Evolutionary conservation across 2,113 vertebrate genomes (phyloP), one percentile per base, ranked within the genome.

Genomic region (Cygnus buccinator): DNA sequence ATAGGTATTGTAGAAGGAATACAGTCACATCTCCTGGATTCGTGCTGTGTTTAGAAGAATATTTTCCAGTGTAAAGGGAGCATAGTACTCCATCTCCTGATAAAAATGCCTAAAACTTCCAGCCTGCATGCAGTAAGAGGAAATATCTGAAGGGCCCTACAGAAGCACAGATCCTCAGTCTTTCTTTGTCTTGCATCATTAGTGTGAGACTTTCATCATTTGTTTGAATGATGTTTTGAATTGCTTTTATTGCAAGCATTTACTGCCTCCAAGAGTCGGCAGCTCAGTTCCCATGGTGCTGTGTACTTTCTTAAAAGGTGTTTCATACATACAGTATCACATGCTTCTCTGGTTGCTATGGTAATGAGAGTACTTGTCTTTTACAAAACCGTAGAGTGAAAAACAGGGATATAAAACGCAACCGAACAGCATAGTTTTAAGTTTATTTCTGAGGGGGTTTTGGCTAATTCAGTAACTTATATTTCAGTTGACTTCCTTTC

Each of bases 281-380:
- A 96, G 33, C 31, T 93, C 54, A 31, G 72, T 95, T 97, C 68
- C 78, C 84, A 87, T 82, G 63, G 83, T 39, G 15, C 35, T 44
- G 20, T 81, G 83, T 81, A 44, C 62, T 72, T 93, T 84, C 65
- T 87, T 89, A 72, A 82, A 91, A 88, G 59, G 58, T 55, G 23
- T 79, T 85, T 87, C 50, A 26, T 62, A 76, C 5, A 3, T 91
- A 68, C 35, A 54, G 29, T 72, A 55, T 73, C 78, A 57, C 5
- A 1, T 44, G 8, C 74, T 93, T 85, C 61, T 86, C 18, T 80
- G 23, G 81, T 94, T 95, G 48, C 84, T 86, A 82, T 86, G 43
- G 89, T 17, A 93, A 80, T 29, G 23, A 46, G 83, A 82, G 54
- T 55, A 75, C 46, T 78, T 35, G 11, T 33, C 84, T 76, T 87